Base-by-base conservation (phyloP, 1,140 invertebrate species). In the Augochlora pura region DNA sequence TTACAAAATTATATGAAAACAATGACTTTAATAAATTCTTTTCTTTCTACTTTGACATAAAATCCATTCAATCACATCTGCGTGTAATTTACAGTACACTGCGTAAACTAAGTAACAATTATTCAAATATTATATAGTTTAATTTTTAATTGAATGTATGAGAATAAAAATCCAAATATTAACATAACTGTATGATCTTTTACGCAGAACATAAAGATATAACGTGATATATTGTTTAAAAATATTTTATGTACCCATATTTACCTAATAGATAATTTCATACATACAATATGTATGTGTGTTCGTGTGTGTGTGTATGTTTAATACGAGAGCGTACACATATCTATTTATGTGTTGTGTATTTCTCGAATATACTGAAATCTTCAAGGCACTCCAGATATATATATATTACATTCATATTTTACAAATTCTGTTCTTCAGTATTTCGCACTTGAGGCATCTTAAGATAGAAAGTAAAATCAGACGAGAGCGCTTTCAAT, bases 381-480 rank as follows among this genome's bases (percentile, higher is more conserved):
- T 84, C 75, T 86, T 86, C 84, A 86, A 86, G 84, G 85, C 86
- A 88, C 87, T 86, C 86, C 84, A 83, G 86, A 84, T 82, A 82
- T 12, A 46, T 87, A 90, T 87, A 90, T 93, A 92, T 93, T 92
- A 92, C 91, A 93, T 89, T 89, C 89, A 90, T 93, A 93, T 92
- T 92, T 92, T 93, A 93, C 92, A 93, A 92, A 89, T 89, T 90
- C 80, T 91, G 84, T 85, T 81, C 39, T 74, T 38, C 54, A 80
- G 68, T 27, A 63, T 77, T 69, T 86, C 60, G 57, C 77, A 66
- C 64, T 73, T 79, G 54, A 73, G 68, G 77, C 77, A 79, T 82
- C 52, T 67, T 68, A 67, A 70, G 59, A 52, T 85, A 68, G 84
- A 83, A 77, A 85, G 25, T 76, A 81, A 72, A 78, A 69, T 75